Evolutionary conservation across 2,888 invertebrate genomes (phyloP).

Genomic region (Dryocosmus kuriphilus): DNA sequence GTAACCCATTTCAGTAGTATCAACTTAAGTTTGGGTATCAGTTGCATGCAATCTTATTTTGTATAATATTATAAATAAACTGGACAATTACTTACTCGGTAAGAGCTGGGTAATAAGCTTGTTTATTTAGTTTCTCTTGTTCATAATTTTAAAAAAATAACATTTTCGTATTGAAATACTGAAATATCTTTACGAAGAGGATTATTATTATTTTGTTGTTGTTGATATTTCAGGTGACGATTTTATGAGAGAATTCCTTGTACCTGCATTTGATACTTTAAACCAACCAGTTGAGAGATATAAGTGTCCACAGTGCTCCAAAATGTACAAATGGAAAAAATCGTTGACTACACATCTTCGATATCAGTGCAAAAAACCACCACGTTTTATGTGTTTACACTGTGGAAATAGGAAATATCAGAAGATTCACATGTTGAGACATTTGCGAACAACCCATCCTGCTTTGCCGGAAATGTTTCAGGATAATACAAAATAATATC

Average conservation of each 20-base stretch:
- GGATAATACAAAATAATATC: background rate
- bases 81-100: background rate
- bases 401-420: conserved; percentile 73
- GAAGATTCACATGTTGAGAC: conserved; percentile 72
- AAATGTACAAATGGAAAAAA: conserved; percentile 81
- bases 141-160: background rate
- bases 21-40: background rate
- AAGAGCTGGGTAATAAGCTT: no score
- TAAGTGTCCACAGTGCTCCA: conserved; percentile 80
- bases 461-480: conserved; percentile 44
- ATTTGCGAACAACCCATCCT: conserved; percentile 72
- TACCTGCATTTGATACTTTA: background rate
- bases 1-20: background rate
- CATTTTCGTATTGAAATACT: background rate
- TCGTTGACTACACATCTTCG: conserved; percentile 81
- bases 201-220: background rate
- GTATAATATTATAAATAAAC: background rate
- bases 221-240: background rate
- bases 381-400: conserved; percentile 74
- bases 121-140: background rate
- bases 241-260: background rate
- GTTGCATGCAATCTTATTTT: background rate
- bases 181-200: background rate
- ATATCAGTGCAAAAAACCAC: conserved; percentile 75
- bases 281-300: conserved; percentile 59